Evolutionary conservation across 2,888 invertebrate genomes (phyloP).

Genomic region (Encarsia formosa): DNA sequence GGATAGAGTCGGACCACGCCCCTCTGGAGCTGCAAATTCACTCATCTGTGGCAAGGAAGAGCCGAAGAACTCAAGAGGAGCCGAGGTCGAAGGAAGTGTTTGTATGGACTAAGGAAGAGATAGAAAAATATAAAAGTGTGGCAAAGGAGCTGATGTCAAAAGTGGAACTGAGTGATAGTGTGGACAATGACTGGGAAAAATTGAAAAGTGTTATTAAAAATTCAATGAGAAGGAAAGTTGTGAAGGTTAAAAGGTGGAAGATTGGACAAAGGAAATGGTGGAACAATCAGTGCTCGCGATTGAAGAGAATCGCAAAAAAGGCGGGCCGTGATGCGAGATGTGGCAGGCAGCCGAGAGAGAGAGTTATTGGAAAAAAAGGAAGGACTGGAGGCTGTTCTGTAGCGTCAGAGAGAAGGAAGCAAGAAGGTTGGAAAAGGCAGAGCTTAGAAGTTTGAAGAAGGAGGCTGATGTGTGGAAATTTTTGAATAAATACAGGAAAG

Average conservation of each 20-base stretch:
- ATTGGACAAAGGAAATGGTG: background rate
- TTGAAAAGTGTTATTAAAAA: background rate
- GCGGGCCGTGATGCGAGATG: background rate
- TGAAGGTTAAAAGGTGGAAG: background rate
- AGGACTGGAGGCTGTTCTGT: background rate
- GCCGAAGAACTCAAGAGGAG: background rate
- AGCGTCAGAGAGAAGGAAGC: background rate
- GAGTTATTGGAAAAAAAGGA: background rate
- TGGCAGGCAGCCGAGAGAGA: background rate
- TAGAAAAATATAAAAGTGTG: background rate
- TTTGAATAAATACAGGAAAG: conserved; percentile 1
- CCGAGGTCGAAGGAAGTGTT: background rate
- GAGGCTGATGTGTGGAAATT: background rate
- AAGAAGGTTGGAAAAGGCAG: background rate
- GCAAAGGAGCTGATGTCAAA: background rate
- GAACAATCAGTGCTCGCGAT: background rate
- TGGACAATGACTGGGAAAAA: background rate
- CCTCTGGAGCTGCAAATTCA: background rate
- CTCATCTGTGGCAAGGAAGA: background rate
- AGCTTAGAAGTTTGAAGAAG: background rate
- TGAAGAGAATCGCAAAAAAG: background rate
- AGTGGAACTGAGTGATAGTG: background rate
- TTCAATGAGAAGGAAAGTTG: background rate
- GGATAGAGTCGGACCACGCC: background rate
- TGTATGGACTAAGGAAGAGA: background rate